Base-by-base conservation (phyloP, 2,888 invertebrate genomes). In the Lordiphosa fenestrarum region DNA sequence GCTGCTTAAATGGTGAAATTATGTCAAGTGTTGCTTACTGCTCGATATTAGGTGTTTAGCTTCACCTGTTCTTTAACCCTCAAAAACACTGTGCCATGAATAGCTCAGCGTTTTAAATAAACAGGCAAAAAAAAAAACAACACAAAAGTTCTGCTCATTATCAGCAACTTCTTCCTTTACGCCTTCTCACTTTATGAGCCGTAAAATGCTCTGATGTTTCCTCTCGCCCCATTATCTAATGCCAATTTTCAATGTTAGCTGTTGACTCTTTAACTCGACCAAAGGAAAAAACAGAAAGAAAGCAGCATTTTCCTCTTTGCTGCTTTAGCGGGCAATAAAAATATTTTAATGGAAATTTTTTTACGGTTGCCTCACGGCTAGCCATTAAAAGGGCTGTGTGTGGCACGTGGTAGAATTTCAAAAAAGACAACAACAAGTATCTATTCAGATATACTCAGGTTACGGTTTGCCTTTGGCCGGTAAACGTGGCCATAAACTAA, bases 401-500 rank as follows among this genome's bases (percentile, higher is more conserved):
- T 48, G 60, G 61, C 57, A 73, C 69, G 74, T 69, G 66, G 50
- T 68, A 56, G 47, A n/a, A 30, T 30, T 30, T 30, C 30, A 47
- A 42, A 4, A 15, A 51, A 47, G 30, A 12, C 46, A 33, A 59
- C 35, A 21, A 15, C 19, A 30, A 41, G 4, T 30, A 30, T 30
- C 30, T 30, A 30, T 30, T 30, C 9, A 30, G 30, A 30, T 30
- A 7, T 30, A 7, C 30, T 30, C 30, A 30, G 30, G 30, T 30
- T 30, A 9, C 30, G 30, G 30, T 30, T 9, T 9, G 30, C 30
- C 30, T 30, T 30, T 30, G 30, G 30, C 30, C 30, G 30, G 30
- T 30, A 30, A 73, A 77, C 78, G 70, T 68, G 74, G 77, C 62
- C 80, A 77, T 81, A 81, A 80, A 80, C 81, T 81, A 81, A 81